Evolutionary conservation across 1,140 invertebrate species (phyloP), one percentile per base, ranked within the genome.

Genomic region (Pseudomyrmex dendroicus): DNA sequence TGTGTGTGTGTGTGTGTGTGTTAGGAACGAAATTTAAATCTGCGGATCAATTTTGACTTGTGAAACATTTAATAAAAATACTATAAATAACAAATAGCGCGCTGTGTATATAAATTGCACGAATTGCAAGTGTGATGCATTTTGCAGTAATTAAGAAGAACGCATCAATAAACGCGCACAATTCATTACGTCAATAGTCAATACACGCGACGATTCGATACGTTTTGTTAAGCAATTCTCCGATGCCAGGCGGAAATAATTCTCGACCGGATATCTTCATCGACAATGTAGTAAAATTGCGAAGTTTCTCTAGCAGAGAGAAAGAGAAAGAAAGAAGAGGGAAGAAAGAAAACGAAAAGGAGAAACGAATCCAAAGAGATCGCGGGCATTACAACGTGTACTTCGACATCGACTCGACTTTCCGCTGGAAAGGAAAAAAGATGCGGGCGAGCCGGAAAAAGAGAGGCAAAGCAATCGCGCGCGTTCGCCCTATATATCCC

Each of bases 341-440:
- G 64, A 56, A 59, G 10, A 52, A 12, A 63, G 17, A 52, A 9
- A 63, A 9, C 13, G n/a, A 15, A 56, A 48, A 50, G 17, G 73
- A 64, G 76, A 80, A 70, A 80, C 66, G 22, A 80, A 12, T 72
- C 54, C 56, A 59, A 80, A 80, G 66, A 64, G 63, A 76, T 68
- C 68, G 73, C 70, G 64, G 35, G 70, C 83, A 82, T 64, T 84
- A 83, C 73, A 57, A 87, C 83, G 78, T 87, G 66, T 87, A 85
- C 62, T 83, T 63, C 48, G 52, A 46, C 66, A 61, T 82, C n/a
- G 35, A 59, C 57, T 66, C 64, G 46, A 73, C 61, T 80, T 85
- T 59, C 62, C 15, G 54, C 10, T n/a, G 22, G 22, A 15, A 77
- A 84, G 50, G 44, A 66, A 67, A 83, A 77, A 67, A 59, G 59